Base-by-base conservation (phyloP, 2,113 vertebrate genomes). In the rabbit (Oryctolagus cuniculus) region DNA sequence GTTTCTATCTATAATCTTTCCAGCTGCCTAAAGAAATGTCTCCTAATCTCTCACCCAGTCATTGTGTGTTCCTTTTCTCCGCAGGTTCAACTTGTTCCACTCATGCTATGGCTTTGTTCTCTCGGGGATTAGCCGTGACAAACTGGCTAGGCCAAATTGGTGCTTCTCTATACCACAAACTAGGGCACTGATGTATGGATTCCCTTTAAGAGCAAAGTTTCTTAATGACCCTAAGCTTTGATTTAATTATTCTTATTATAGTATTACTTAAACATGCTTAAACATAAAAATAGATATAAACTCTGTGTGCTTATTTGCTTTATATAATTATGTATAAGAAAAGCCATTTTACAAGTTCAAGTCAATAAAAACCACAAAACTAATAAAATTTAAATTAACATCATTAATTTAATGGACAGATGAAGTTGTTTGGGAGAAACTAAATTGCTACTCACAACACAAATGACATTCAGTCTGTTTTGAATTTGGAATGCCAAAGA, bases 341-440 rank as follows among this genome's bases (percentile, higher is more conserved):
- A 96, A 94, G 69, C 19, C 51, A 75, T 93, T 96, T 97, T 94
- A 88, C 25, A 93, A 95, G 90, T 92, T 96, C 72, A 88, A 95
- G 79, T 93, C 90, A 90, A 75, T 93, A 90, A 96, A 96, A 95
- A 88, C 85, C 84, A 88, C 38, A 90, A 90, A 94, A 94, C 85
- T 67, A 97, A 96, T 95, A 95, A 93, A 95, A 95, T 89, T 94
- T 95, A 97, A 95, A 92, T 96, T 88, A 90, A 92, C 73, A 93
- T 78, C 78, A 80, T 96, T 95, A 96, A 92, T 96, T 96, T 97
- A 94, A 97, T 85, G 93, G 87, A 92, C 87, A 96, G 77, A 94
- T 82, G 90, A 93, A 87, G 92, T 90, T 90, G 80, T 93, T 95
- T 91, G 75, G 61, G 88, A 31, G 63, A 94, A 95, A 88, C 92